A percentile compares a stretch with the other conserved stretches of the same genome.
Conservation (phyloP, 2,888 invertebrate species). For the Eurois occulta region DNA sequence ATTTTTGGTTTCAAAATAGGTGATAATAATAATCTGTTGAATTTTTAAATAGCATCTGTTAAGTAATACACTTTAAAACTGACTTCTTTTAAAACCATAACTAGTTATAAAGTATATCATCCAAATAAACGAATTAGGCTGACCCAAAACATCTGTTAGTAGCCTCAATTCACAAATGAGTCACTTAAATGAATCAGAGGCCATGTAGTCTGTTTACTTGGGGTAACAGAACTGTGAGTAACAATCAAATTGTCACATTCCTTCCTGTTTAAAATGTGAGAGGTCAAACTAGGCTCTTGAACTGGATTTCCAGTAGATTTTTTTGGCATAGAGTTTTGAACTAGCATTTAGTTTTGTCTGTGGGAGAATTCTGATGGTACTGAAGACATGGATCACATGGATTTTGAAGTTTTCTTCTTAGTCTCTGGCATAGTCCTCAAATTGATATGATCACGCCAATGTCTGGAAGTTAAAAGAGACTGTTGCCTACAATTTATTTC, state of each 20-base stretch:
- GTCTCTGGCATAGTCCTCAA: neutral
- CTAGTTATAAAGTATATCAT: slow-evolving; percentile 15
- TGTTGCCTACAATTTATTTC: neutral
- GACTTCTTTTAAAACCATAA: neutral
- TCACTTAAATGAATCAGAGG: slow-evolving; percentile 52
- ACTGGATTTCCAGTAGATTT: neutral
- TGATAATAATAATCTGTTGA: neutral
- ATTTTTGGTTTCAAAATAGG: neutral
- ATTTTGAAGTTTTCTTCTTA: neutral
- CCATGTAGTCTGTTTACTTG: slow-evolving; percentile 25
- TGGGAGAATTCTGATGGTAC: neutral
- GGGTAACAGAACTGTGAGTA: slow-evolving; percentile 50
- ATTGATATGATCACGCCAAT: neutral
- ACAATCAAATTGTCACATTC: slow-evolving; percentile 35
- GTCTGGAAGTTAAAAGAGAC: neutral
- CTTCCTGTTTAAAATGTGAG: slow-evolving; percentile 17
- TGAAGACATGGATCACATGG: neutral
- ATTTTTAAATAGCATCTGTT: neutral
- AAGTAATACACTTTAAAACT: slow-evolving; percentile 13
- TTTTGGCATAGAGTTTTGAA: neutral
- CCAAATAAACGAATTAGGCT: slow-evolving; percentile 28
- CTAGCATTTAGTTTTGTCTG: slow-evolving; percentile 7
- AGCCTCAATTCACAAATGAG: slow-evolving; percentile 41
- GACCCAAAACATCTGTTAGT: slow-evolving; percentile 33
- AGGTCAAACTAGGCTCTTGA: slow-evolving; percentile 9